Percentiles rank a stretch among this genome's conserved stretches.
These are phyloP conservation scores for Aethina tumida DNA, from an alignment of 1,140 invertebrate species.

Conservation along the genomic window DNA sequence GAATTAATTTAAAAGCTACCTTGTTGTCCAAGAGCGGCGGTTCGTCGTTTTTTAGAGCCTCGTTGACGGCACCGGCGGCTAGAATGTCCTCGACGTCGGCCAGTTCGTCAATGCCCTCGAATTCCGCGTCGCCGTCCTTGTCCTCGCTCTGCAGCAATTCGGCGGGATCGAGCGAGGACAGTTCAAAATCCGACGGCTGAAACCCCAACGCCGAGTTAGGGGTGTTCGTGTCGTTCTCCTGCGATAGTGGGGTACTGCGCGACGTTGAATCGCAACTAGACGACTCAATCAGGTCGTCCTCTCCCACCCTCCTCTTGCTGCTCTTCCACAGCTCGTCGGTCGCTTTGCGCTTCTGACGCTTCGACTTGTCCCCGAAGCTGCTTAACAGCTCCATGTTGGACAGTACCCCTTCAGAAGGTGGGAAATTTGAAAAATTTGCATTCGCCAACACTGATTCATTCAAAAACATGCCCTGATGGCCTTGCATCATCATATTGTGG, in stretches of 20 bases:
- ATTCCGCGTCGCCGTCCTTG: conserved; percentile 46
- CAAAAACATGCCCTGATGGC: conserved; percentile 29
- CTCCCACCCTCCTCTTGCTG: conserved; percentile 42
- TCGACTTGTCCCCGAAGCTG: conserved; percentile 20
- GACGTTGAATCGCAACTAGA: conserved; percentile 57
- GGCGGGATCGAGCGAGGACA: conserved; percentile 48
- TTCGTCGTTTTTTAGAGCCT: too few species aligned
- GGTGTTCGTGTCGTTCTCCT: conserved; percentile 38
- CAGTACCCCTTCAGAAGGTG: conserved; percentile 24
- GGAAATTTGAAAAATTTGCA: conserved; percentile 32
- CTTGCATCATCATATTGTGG: conserved; percentile 30
- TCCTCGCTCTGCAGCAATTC: conserved; percentile 42
- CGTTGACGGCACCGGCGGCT: too few species aligned
- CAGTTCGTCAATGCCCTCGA: conserved; percentile 43
- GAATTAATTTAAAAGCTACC: too few species aligned
- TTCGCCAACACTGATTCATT: conserved; percentile 30
- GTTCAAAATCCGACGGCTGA: conserved; percentile 51
- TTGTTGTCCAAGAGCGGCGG: conserved; percentile 29
- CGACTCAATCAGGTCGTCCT: conserved; percentile 44
- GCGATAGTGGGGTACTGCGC: conserved; percentile 45
- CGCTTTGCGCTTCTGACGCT: conserved; percentile 39
- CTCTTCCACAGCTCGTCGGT: conserved; percentile 43
- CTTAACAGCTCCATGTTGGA: conserved; percentile 27
- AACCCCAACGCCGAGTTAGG: conserved; percentile 47
- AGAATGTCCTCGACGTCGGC: conserved; percentile 50